phyloP scores from a whole-genome alignment of 2,888 invertebrate genomes.

The Trichacis sp. region DNA sequence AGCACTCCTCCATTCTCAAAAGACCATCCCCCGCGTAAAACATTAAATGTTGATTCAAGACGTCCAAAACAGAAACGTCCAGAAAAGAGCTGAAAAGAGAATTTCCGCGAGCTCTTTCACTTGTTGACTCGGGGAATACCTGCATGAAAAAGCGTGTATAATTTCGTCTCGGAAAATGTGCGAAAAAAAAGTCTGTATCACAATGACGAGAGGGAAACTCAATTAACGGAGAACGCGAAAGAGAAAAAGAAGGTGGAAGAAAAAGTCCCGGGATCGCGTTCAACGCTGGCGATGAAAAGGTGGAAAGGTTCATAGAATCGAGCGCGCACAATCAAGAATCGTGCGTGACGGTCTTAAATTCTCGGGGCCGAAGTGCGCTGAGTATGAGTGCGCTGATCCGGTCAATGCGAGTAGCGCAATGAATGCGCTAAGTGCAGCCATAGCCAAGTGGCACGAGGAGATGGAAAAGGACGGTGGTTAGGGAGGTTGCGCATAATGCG shows the following conservation, averaged over 20 bases:
- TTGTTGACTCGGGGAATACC: neutral
- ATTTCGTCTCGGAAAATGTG: neutral
- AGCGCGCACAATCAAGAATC: slow-evolving; percentile 30
- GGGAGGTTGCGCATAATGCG: slow-evolving; percentile 47
- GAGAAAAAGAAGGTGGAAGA: neutral
- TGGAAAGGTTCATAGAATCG: slow-evolving; percentile 17
- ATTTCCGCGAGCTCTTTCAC: neutral
- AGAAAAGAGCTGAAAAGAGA: too few species aligned
- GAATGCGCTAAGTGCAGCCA: slow-evolving; percentile 62
- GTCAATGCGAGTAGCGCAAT: slow-evolving; percentile 58
- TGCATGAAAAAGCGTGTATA: neutral
- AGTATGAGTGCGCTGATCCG: slow-evolving; percentile 60
- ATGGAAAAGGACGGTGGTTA: slow-evolving; percentile 43
- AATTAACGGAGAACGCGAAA: too few species aligned
- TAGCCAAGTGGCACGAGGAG: slow-evolving; percentile 54
- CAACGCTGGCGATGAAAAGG: slow-evolving; percentile 18
- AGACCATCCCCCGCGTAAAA: too few species aligned
- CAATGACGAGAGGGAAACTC: too few species aligned
- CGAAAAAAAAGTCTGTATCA: neutral
- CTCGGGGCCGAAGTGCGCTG: slow-evolving; percentile 33
- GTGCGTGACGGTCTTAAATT: slow-evolving; percentile 30
- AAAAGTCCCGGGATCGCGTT: too few species aligned
- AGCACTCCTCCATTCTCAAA: too few species aligned
- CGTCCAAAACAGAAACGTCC: neutral
- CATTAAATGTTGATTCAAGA: neutral